Conservation (phyloP, 2,797 vertebrate species). For the Cossypha heuglini region DNA sequence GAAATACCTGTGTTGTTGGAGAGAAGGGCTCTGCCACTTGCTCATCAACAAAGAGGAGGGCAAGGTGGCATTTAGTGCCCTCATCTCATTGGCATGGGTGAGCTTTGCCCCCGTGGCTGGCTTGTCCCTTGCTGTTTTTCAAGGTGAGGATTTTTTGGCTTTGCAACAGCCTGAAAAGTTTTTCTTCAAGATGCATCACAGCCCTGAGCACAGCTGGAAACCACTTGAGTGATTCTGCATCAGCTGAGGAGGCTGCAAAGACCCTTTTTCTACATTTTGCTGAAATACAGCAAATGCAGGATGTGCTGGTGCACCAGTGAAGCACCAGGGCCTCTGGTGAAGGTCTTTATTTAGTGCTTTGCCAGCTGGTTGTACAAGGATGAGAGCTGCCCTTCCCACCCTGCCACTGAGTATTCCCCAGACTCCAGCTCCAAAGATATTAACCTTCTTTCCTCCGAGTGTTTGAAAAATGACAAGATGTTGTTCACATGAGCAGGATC, state of each 20-base stretch:
- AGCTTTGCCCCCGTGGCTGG: not conserved
- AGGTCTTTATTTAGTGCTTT: not conserved
- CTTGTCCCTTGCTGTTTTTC: not conserved
- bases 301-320: not conserved
- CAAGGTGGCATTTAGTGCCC: rapidly evolving
- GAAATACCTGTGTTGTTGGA: not conserved
- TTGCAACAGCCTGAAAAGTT: not conserved
- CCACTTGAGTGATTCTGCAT: not conserved
- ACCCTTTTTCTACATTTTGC: not conserved
- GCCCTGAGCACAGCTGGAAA: not conserved
- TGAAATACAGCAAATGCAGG: not conserved
- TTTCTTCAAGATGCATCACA: not conserved
- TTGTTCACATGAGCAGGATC: conserved; percentile 45
- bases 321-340: not conserved
- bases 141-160: not conserved
- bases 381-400: not conserved
- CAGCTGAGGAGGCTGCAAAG: not conserved
- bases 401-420: not conserved
- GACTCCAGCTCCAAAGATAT: not conserved
- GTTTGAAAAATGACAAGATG: conserved; percentile 28
- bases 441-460: not conserved
- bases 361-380: not conserved
- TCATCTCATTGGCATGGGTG: rapidly evolving
- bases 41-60: not conserved
- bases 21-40: not conserved